phyloP scores from a whole-genome alignment of 2,888 invertebrate species.

The Hyposoter dolosus region DNA sequence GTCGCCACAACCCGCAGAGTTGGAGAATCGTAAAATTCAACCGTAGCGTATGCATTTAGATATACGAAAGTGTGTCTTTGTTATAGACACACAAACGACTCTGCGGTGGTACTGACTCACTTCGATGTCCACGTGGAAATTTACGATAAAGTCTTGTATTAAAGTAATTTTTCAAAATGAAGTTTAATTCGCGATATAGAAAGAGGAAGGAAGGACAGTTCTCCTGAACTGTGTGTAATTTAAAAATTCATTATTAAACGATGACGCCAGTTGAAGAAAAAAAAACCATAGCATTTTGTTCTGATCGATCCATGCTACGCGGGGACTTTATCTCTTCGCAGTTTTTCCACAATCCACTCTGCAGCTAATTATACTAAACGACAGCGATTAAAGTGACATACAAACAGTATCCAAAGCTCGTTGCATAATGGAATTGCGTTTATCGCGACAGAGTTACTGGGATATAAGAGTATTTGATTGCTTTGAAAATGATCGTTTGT shows the following conservation, averaged over 20 bases:
- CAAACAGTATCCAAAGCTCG: background rate
- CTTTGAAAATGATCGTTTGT: background rate
- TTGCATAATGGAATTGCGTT: constrained; percentile 9
- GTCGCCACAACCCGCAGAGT: constrained; percentile 62
- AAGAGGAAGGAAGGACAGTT: background rate
- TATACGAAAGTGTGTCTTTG: background rate
- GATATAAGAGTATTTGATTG: background rate
- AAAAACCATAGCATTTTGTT: background rate
- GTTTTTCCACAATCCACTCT: background rate
- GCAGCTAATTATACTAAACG: background rate
- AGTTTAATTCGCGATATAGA: too few relatives aligned
- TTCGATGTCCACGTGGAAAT: background rate
- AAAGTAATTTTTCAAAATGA: background rate
- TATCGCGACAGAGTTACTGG: background rate
- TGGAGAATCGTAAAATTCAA: constrained; percentile 62
- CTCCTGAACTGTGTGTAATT: background rate
- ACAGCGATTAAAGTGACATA: too few relatives aligned
- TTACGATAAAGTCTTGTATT: background rate
- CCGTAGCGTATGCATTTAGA: constrained; percentile 53
- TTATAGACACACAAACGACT: background rate
- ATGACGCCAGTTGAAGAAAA: background rate
- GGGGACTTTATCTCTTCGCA: background rate
- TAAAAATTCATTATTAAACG: background rate
- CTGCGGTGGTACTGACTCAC: background rate
- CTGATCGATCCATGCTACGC: background rate